Conservation (phyloP, 2,797 vertebrate genomes). For the Diglossa cyanea region DNA sequence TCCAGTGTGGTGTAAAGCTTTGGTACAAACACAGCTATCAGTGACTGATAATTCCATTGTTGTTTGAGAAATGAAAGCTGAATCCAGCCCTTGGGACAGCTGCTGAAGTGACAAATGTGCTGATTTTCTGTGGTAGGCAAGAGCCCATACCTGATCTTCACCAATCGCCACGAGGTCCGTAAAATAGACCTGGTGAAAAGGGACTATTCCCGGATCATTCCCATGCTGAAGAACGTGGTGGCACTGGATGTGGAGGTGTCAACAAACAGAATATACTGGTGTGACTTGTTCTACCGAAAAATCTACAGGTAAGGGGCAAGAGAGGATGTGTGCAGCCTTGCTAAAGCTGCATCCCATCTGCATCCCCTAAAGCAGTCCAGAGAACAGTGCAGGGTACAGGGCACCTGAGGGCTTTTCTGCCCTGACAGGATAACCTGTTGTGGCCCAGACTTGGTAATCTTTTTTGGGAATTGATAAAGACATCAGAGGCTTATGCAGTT, state of each 20-base stretch:
- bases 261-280: slow-evolving; percentile 96
- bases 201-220: slow-evolving; percentile 90
- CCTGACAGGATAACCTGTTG: background rate
- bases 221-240: slow-evolving; percentile 94
- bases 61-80: background rate
- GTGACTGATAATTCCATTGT: background rate
- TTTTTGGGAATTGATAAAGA: background rate
- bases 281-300: slow-evolving; percentile 92
- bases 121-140: slow-evolving; percentile 77
- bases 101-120: background rate
- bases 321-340: background rate
- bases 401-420: background rate
- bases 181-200: slow-evolving; percentile 91
- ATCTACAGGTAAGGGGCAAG: slow-evolving; percentile 88
- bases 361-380: background rate
- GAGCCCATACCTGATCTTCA: slow-evolving; percentile 94
- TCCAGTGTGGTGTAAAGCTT: background rate
- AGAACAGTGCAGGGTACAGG: background rate
- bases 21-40: background rate
- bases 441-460: background rate
- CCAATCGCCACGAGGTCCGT: slow-evolving; percentile 94
- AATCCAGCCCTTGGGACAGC: background rate
- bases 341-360: background rate
- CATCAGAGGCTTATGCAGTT: background rate
- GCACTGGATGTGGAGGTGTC: slow-evolving; percentile 94